Evolutionary conservation across 2,113 vertebrate species (phyloP), one percentile per base, ranked within the genome.

Genomic region (Amblyopsis rosae): DNA sequence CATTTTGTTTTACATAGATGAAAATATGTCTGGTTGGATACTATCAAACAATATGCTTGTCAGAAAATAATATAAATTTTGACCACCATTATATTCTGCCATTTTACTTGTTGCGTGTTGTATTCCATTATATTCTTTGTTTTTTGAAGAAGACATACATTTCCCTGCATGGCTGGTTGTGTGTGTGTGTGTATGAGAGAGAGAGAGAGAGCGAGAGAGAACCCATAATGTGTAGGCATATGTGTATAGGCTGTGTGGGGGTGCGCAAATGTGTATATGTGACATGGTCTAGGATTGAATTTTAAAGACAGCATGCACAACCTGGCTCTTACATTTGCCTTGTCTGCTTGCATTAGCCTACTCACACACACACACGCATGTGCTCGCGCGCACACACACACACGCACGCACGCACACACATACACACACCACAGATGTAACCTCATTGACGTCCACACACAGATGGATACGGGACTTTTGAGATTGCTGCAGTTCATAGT

Each of bases 241-340:
- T 55, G 15, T 77, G 76, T 26, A 26, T 26, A 26, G 26, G 26
- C 26, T 26, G 26, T 26, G 26, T 26, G 26, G 26, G 26, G 26
- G 26, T 64, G 67, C 10, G 45, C 70, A 17, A 53, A 33, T 62
- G 12, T 58, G 53, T 67, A 3, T 9, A 60, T 62, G 35, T 59
- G 46, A 83, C 57, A 65, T 81, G 71, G 79, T 86, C 70, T 73
- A 64, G 80, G 73, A 79, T 86, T 91, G 82, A 86, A 82, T 82
- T 85, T 86, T 87, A 82, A 82, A 35, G 13, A 76, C 76, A 82
- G 82, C 88, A 87, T 79, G 75, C 88, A 86, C 83, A 85, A 69
- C 77, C 80, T 63, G 82, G 84, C 84, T 89, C 82, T 89, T 88
- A 89, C 86, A 90, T 87, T 87, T 86, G 85, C 84, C 86, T 84